Conservation (phyloP, 2,888 invertebrate genomes). For the Ptychoptera albimana region DNA sequence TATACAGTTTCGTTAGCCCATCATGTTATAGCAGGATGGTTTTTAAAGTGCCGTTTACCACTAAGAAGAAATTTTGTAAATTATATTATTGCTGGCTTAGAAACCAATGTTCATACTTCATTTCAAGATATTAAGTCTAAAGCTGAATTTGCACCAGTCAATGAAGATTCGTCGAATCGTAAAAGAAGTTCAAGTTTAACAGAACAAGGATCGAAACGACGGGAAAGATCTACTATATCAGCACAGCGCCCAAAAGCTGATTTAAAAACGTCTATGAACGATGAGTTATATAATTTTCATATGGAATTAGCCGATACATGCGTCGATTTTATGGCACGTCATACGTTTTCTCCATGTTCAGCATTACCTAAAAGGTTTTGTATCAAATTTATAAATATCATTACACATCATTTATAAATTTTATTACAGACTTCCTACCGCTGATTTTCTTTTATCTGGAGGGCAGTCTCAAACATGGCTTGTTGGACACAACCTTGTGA, state of each 20-base stretch:
- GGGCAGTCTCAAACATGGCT: conserved; percentile 82
- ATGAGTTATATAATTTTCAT: conserved; percentile 48
- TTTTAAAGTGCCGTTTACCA: conserved; percentile 81
- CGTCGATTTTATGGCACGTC: conserved; percentile 74
- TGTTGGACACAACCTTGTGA: conserved; percentile 78
- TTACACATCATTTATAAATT: neutral
- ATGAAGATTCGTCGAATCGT: conserved; percentile 81
- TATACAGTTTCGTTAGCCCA: conserved; percentile 92
- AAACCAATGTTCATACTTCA: conserved; percentile 70
- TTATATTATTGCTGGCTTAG: conserved; percentile 53
- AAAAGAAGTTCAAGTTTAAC: conserved; percentile 80
- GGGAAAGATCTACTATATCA: conserved; percentile 30
- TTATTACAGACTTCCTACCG: conserved; percentile 50
- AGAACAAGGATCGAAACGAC: conserved; percentile 44
- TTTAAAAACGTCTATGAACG: conserved; percentile 23
- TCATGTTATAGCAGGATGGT: conserved; percentile 95
- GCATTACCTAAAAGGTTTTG: conserved; percentile 55
- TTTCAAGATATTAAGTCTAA: conserved; percentile 60
- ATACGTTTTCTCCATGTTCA: conserved; percentile 64
- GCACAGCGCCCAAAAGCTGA: conserved; percentile 24
- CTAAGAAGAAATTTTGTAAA: conserved; percentile 79
- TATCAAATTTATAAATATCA: conserved; percentile 2
- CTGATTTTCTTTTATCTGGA: conserved; percentile 69
- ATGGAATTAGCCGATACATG: conserved; percentile 88
- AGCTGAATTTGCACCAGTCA: conserved; percentile 40